Evolutionary conservation across 2,797 vertebrate species (phyloP).

Genomic region (Halcyon leucocephala): DNA sequence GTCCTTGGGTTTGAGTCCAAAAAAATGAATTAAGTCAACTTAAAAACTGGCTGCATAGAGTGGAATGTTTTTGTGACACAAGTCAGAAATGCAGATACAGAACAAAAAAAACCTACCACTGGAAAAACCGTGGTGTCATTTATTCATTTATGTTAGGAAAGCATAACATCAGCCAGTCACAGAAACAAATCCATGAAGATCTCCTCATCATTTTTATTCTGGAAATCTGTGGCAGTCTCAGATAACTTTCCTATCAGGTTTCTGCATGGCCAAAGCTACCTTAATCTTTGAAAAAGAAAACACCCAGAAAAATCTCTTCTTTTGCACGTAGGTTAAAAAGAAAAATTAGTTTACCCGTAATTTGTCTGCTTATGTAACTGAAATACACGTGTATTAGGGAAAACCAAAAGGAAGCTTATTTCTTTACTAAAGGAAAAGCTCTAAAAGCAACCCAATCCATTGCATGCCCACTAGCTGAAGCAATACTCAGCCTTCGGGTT

Average conservation of each 20-base stretch:
- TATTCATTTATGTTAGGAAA: background rate
- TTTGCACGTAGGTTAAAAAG: background rate
- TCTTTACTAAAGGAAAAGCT: background rate
- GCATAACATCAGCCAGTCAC: background rate
- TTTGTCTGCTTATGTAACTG: background rate
- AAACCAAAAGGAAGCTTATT: background rate
- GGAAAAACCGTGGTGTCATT: background rate
- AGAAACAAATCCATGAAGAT: background rate
- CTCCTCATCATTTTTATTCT: too few relatives aligned
- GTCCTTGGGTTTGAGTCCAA: background rate
- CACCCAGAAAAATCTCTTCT: background rate
- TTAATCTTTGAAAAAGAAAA: background rate
- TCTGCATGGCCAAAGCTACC: background rate
- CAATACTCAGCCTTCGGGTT: background rate
- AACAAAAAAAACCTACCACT: background rate
- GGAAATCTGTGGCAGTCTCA: background rate
- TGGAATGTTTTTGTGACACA: background rate
- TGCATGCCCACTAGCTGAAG: background rate
- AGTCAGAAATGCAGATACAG: background rate
- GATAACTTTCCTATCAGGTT: background rate
- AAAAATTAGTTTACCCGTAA: background rate
- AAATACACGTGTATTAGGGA: fast-evolving
- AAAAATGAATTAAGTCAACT: background rate
- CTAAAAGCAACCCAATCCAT: background rate
- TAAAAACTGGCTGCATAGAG: background rate